Evolutionary conservation across 2,888 invertebrate species (phyloP).

Genomic region (Sisyra nigra): DNA sequence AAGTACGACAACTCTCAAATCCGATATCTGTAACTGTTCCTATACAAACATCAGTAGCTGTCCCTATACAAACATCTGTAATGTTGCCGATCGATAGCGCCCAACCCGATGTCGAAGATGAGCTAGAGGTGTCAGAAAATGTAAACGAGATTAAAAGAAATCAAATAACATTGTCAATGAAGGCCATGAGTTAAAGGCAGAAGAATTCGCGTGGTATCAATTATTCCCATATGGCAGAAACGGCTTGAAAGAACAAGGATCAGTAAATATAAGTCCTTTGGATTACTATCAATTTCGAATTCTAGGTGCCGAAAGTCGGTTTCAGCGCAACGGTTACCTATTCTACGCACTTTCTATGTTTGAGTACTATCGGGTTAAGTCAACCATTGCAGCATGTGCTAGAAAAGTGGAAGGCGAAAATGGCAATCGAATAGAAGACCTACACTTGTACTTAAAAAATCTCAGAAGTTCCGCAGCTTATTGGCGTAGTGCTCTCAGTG

Average conservation of each 20-base stretch:
- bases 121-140: slow-evolving; percentile 11
- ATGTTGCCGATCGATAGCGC: slow-evolving; percentile 13
- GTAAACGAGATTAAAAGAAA: slow-evolving; percentile 12
- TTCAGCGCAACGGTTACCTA: slow-evolving; percentile 14
- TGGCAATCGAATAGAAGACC: slow-evolving; percentile 9
- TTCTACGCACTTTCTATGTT: slow-evolving; percentile 14
- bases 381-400: slow-evolving; percentile 13
- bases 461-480: slow-evolving; percentile 15
- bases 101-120: slow-evolving; percentile 13
- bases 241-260: slow-evolving; percentile 14
- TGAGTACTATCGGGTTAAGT: slow-evolving; percentile 13
- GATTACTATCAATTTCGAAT: slow-evolving; percentile 15
- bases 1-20: not conserved
- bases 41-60: not conserved
- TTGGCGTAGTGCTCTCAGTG: slow-evolving; percentile 13
- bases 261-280: slow-evolving; percentile 3
- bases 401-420: slow-evolving; percentile 9
- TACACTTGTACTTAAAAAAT: slow-evolving; percentile 14
- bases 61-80: slow-evolving; percentile 12
- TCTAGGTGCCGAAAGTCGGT: slow-evolving; percentile 13
- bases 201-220: slow-evolving; percentile 17
- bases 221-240: slow-evolving; percentile 16
- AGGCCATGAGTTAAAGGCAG: slow-evolving; percentile 15
- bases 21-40: not conserved
- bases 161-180: slow-evolving; percentile 16